These are phyloP conservation scores for Anticlea derivata DNA, from an alignment of 2,888 invertebrate genomes.

Conservation along the genomic window DNA sequence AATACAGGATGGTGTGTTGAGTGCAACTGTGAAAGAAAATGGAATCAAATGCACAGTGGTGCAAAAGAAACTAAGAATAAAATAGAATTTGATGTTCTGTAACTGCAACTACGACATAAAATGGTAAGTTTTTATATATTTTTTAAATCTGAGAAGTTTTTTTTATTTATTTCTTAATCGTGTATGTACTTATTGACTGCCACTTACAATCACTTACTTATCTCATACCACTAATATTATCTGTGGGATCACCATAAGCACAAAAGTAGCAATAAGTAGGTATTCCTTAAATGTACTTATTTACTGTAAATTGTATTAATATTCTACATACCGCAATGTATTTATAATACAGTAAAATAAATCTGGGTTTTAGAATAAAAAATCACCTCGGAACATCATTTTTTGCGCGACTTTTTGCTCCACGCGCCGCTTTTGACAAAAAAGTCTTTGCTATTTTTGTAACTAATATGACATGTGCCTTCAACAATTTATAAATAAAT, in stretches of 20 bases:
- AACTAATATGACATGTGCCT: slow-evolving; percentile 28
- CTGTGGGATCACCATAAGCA: background rate
- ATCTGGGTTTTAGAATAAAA: slow-evolving; percentile 11
- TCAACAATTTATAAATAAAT: slow-evolving; percentile 1
- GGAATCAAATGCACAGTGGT: slow-evolving; percentile 23
- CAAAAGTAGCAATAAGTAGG: too few relatives aligned
- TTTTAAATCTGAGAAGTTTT: background rate
- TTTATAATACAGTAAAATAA: slow-evolving; percentile 7
- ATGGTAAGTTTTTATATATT: slow-evolving; percentile 18
- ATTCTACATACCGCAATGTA: slow-evolving; percentile 10
- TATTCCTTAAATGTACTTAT: background rate
- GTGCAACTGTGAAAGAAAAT: slow-evolving; percentile 24
- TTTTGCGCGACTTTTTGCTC: slow-evolving; percentile 27
- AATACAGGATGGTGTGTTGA: slow-evolving; percentile 13
- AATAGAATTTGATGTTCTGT: background rate
- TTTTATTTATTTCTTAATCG: background rate
- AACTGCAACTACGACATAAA: background rate
- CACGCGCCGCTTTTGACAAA: slow-evolving; percentile 22
- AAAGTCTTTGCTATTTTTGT: slow-evolving; percentile 24
- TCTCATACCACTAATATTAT: too few relatives aligned
- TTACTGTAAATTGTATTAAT: background rate
- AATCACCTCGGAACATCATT: slow-evolving; percentile 14
- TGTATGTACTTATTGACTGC: too few relatives aligned
- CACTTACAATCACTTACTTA: too few relatives aligned
- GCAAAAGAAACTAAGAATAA: slow-evolving; percentile 4